Evolutionary conservation across 2,797 vertebrate species (phyloP).

Genomic region (Yasuhikotakia modesta): DNA sequence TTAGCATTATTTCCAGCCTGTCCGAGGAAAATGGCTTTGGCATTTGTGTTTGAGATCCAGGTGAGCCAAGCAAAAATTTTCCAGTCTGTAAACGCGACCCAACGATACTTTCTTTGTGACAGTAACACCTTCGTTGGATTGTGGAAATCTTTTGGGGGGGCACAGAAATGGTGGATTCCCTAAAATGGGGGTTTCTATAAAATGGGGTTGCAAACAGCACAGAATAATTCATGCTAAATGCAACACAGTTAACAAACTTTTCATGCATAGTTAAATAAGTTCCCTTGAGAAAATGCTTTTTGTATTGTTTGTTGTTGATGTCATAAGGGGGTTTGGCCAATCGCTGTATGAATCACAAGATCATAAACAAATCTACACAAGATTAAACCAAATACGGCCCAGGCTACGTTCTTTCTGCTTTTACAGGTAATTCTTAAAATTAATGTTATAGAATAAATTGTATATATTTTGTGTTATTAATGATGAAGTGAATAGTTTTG

Average conservation of each 20-base stretch:
- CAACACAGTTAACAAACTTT: background rate
- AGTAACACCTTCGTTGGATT: conserved; percentile 4
- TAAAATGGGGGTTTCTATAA: background rate
- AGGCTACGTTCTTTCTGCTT: background rate
- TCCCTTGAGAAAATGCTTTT: background rate
- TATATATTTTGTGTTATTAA: too few species aligned
- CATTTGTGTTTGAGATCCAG: conserved; percentile 58
- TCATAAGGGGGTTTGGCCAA: too few species aligned
- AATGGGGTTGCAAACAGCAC: background rate
- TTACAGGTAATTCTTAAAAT: background rate
- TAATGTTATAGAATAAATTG: too few species aligned
- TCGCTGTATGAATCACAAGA: background rate
- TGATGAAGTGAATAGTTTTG: background rate
- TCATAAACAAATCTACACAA: background rate
- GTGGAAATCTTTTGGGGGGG: background rate
- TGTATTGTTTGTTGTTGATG: background rate
- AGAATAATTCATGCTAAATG: background rate
- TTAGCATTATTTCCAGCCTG: conserved; percentile 63
- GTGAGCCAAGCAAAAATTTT: conserved; percentile 64
- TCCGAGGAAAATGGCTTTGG: conserved; percentile 53
- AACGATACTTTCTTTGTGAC: conserved; percentile 36
- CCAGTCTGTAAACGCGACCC: conserved; percentile 41
- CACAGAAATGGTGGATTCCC: background rate
- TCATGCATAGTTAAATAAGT: background rate
- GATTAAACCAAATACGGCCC: background rate